These are phyloP conservation scores for Azemiops feae DNA, from an alignment of 2,113 vertebrate species.

Conservation along the genomic window DNA sequence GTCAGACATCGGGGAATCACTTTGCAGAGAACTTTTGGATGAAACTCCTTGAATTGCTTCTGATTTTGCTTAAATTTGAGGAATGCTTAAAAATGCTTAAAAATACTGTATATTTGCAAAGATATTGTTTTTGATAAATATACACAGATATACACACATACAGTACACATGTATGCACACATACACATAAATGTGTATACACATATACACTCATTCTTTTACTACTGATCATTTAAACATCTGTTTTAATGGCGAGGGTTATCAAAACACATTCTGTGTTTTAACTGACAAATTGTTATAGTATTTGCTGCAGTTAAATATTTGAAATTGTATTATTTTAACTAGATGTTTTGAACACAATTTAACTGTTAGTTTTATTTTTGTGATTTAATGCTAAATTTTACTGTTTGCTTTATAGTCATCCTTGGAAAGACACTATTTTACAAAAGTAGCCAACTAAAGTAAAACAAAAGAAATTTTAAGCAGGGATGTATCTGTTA, in stretches of 20 bases:
- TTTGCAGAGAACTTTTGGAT: not conserved
- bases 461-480: not conserved
- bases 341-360: not conserved
- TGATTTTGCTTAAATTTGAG: not conserved
- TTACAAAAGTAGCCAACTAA: not conserved
- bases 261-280: not conserved
- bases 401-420: not conserved
- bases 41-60: not conserved
- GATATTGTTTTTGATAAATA: not conserved
- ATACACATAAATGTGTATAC: not conserved
- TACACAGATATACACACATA: not conserved
- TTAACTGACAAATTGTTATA: not conserved
- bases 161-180: not conserved
- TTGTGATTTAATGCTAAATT: not conserved
- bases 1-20: not conserved
- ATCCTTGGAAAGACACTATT: not conserved
- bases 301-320: not conserved
- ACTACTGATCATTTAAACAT: not conserved
- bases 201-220: not conserved
- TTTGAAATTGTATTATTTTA: not conserved
- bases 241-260: not conserved
- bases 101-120: not conserved
- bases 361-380: not conserved
- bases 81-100: not conserved
- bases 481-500: not conserved